A percentile compares a stretch with the other conserved stretches of the same genome.
phyloP scores from a whole-genome alignment of 2,797 vertebrate genomes.

The Balearica regulorum region DNA sequence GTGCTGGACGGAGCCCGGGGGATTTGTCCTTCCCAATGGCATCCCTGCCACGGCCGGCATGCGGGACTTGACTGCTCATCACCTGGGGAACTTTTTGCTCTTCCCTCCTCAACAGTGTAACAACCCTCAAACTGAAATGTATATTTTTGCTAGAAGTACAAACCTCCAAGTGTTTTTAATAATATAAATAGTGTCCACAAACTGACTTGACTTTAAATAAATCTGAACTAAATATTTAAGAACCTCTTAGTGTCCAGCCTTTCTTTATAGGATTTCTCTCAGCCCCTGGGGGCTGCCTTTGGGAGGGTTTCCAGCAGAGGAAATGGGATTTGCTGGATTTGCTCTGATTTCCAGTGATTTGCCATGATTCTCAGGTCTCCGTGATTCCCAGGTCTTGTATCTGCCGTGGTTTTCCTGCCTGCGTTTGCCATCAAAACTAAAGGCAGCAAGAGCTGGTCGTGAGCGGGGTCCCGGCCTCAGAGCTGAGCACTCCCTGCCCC shows the following conservation, averaged over 20 bases:
- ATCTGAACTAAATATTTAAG: slow-evolving; percentile 77
- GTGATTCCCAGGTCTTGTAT: background rate
- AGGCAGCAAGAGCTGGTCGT: background rate
- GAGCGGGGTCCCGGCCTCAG: background rate
- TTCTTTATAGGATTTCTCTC: background rate
- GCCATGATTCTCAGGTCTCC: background rate
- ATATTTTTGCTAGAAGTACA: slow-evolving; percentile 81
- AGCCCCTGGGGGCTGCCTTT: background rate
- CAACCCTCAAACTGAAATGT: slow-evolving; percentile 75
- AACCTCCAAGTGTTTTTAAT: slow-evolving; percentile 77
- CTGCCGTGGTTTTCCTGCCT: background rate
- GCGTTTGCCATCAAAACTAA: background rate
- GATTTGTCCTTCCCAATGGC: background rate
- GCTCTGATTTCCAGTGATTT: background rate
- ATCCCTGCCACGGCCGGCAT: background rate
- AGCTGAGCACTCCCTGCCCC: background rate
- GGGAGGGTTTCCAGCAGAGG: background rate
- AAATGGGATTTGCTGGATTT: background rate
- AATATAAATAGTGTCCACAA: slow-evolving; percentile 75
- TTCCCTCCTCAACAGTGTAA: slow-evolving; percentile 40
- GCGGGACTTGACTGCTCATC: background rate
- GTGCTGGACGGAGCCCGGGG: background rate
- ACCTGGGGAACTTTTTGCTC: slow-evolving; percentile 44
- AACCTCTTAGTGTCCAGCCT: background rate
- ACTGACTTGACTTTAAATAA: slow-evolving; percentile 77